Evolutionary conservation across 2,888 invertebrate genomes (phyloP).

Genomic region (Andrena trimmerana): DNA sequence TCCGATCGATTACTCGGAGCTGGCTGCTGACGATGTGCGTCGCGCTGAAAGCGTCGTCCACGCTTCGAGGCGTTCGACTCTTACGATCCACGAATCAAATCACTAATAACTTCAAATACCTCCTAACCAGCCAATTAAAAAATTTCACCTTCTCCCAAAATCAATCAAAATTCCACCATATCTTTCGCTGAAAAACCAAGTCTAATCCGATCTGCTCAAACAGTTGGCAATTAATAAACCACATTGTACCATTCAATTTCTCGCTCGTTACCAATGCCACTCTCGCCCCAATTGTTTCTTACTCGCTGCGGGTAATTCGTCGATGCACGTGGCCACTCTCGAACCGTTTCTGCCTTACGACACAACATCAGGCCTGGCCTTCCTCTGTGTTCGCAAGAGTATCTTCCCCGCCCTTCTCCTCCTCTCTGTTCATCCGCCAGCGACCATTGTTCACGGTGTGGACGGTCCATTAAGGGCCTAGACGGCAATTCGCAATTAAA

Average conservation of each 20-base stretch:
- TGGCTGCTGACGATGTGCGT: conserved; percentile 8
- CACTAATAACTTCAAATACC: no score
- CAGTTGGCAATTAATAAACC: conserved; percentile 62
- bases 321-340: conserved; percentile 55
- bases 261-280: conserved; percentile 62
- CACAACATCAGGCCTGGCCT: not conserved
- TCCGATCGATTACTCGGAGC: conserved; percentile 42
- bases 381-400: conserved; percentile 18
- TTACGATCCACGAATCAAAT: not conserved
- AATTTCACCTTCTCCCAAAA: not conserved
- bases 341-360: conserved; percentile 30
- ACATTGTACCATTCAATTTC: conserved; percentile 60
- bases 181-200: conserved; percentile 36
- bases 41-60: not conserved
- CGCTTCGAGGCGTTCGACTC: not conserved
- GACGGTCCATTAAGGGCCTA: conserved; percentile 69
- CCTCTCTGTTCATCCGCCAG: conserved; percentile 24
- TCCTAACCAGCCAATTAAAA: no score
- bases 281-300: conserved; percentile 63
- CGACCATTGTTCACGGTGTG: conserved; percentile 63
- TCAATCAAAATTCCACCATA: not conserved
- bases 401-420: conserved; percentile 10
- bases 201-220: conserved; percentile 20
- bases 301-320: conserved; percentile 41
- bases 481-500: conserved; percentile 71